Evolutionary conservation across 2,888 invertebrate species (phyloP).

Genomic region (Tetragnatha montana): DNA sequence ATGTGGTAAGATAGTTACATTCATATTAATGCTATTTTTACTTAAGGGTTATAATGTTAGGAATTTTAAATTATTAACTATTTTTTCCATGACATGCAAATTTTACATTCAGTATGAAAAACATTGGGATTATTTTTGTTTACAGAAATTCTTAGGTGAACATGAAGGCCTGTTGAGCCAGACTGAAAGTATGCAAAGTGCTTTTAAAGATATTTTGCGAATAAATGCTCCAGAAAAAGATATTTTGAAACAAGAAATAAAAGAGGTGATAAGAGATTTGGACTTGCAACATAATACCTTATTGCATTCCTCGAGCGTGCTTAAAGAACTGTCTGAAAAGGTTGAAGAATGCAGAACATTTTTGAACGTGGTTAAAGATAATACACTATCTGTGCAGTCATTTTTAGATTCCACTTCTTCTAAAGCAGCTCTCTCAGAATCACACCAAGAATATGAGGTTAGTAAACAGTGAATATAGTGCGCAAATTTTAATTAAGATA

Average conservation of each 20-base stretch:
- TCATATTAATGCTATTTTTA: too few relatives aligned
- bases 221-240: background rate
- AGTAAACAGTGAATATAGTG: background rate
- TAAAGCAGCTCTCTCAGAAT: background rate
- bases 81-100: background rate
- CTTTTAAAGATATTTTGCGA: background rate
- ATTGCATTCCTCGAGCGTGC: background rate
- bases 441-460: constrained; percentile 29
- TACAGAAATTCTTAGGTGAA: constrained; percentile 14
- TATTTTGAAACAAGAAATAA: background rate
- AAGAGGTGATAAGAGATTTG: background rate
- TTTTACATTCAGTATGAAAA: background rate
- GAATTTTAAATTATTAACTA: too few relatives aligned
- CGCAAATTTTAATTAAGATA: too few relatives aligned
- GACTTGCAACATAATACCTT: background rate
- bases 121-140: background rate
- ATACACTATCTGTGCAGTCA: background rate
- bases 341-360: background rate
- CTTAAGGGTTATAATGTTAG: too few relatives aligned
- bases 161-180: constrained; percentile 1
- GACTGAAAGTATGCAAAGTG: constrained; percentile 2
- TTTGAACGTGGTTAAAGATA: background rate
- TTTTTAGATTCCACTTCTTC: background rate
- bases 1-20: too few relatives aligned
- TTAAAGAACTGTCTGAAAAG: background rate